Evolutionary conservation across 2,113 vertebrate genomes (phyloP).

Genomic region (Odocoileus virginianus): DNA sequence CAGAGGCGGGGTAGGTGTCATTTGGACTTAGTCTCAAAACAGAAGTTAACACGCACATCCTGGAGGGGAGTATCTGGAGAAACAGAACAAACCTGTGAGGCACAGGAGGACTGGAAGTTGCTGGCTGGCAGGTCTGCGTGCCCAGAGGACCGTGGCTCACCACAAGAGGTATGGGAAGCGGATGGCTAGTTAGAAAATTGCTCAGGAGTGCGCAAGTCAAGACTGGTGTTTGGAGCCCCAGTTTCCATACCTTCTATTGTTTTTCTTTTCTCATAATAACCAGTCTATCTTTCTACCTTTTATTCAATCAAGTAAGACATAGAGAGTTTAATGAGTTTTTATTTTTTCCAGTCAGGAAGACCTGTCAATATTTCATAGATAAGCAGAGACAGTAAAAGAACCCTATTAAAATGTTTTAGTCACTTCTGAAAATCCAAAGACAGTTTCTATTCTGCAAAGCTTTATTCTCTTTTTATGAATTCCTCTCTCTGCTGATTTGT

Average conservation of each 20-base stretch:
- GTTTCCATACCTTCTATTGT: not conserved
- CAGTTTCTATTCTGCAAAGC: not conserved
- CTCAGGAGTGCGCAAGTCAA: constrained; percentile 5
- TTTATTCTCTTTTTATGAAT: constrained; percentile 27
- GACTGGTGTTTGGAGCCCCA: not conserved
- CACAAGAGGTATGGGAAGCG: not conserved
- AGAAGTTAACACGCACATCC: not conserved
- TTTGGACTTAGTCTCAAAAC: not conserved
- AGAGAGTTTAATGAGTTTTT: constrained; percentile 28
- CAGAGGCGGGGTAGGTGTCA: not conserved
- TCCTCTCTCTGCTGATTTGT: constrained; percentile 34
- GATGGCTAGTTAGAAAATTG: not conserved
- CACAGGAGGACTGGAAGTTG: not conserved
- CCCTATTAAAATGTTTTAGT: constrained; percentile 44
- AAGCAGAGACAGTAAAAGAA: constrained; percentile 32
- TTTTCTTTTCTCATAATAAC: constrained; percentile 6
- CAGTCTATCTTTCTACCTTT: constrained; percentile 19
- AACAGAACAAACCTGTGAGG: not conserved
- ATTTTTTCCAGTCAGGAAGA: not conserved
- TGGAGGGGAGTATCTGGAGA: not conserved
- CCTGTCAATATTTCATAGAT: constrained; percentile 30
- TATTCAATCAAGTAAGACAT: constrained; percentile 41
- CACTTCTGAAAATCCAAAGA: constrained; percentile 36
- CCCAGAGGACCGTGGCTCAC: not conserved
- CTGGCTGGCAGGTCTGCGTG: not conserved